Conservation (phyloP, 2,113 vertebrate genomes). For the Halichoerus grypus region DNA sequence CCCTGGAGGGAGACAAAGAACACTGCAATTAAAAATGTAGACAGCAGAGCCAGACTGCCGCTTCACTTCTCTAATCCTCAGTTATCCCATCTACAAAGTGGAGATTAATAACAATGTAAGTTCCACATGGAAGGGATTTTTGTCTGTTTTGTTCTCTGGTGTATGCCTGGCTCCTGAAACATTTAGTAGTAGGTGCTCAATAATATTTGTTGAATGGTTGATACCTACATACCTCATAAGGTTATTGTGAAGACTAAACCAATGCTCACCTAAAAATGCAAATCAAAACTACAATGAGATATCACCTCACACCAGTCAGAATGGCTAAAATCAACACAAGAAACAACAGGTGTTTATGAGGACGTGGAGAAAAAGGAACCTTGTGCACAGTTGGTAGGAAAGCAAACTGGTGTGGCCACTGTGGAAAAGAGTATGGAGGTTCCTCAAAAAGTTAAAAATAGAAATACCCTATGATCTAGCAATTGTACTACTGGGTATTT, state of each 20-base stretch:
- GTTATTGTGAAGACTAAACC: background rate
- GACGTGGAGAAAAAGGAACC: background rate
- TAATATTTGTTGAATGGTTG: background rate
- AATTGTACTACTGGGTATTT: background rate
- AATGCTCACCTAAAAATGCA: background rate
- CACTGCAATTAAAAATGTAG: background rate
- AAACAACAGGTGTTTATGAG: background rate
- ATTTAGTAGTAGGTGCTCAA: background rate
- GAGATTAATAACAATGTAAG: background rate
- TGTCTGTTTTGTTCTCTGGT: background rate
- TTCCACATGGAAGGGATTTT: background rate
- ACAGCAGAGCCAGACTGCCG: background rate
- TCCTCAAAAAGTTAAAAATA: background rate
- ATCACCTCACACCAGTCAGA: background rate
- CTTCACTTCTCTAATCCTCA: background rate
- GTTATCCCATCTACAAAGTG: background rate
- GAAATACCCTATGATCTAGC: background rate
- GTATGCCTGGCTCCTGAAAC: background rate
- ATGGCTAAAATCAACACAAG: background rate
- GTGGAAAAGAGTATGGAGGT: background rate
- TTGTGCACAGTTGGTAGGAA: background rate
- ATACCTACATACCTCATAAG: background rate
- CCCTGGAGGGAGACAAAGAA: conserved; percentile 25
- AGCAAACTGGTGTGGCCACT: background rate
- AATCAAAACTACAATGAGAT: background rate